phyloP scores from a whole-genome alignment of 2,888 invertebrate species.

The Meteorus colon region DNA sequence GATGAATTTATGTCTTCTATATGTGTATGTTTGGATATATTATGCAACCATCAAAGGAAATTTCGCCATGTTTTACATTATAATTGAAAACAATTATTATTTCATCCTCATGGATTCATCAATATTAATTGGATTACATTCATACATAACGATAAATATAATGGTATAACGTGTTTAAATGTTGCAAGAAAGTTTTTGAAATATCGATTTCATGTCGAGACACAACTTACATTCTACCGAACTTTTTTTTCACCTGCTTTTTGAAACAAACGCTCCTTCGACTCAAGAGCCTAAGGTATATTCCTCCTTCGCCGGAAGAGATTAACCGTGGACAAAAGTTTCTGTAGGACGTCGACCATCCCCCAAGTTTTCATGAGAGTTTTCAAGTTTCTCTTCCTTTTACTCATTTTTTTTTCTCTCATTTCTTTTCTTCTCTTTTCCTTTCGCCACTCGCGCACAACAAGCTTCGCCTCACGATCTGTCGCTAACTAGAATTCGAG shows the following conservation, averaged over 20 bases:
- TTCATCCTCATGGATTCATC: not conserved
- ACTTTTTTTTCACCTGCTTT: constrained; percentile 18
- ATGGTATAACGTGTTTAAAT: not conserved
- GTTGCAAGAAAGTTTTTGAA: not conserved
- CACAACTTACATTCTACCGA: not conserved
- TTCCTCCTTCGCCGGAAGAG: constrained; percentile 29
- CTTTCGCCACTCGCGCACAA: not conserved
- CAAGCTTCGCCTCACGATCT: constrained; percentile 17
- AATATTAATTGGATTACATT: not conserved
- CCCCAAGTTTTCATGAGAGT: constrained; percentile 31
- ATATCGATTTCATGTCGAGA: constrained; percentile 2
- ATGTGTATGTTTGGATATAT: no score
- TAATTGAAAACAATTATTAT: not conserved
- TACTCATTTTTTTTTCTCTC: not conserved
- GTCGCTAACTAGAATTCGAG: constrained; percentile 9
- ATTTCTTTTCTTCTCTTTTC: not conserved
- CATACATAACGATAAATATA: not conserved
- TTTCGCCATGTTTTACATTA: no score
- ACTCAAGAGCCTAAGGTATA: constrained; percentile 31
- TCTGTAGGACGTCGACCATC: constrained; percentile 22
- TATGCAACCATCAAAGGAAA: no score
- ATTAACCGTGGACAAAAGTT: constrained; percentile 35
- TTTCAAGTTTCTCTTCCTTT: constrained; percentile 28
- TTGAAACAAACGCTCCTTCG: constrained; percentile 19
- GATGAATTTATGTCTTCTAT: constrained; percentile 1